phyloP scores from a whole-genome alignment of 2,888 invertebrate species.

The Caenorhabditis sulstoni region DNA sequence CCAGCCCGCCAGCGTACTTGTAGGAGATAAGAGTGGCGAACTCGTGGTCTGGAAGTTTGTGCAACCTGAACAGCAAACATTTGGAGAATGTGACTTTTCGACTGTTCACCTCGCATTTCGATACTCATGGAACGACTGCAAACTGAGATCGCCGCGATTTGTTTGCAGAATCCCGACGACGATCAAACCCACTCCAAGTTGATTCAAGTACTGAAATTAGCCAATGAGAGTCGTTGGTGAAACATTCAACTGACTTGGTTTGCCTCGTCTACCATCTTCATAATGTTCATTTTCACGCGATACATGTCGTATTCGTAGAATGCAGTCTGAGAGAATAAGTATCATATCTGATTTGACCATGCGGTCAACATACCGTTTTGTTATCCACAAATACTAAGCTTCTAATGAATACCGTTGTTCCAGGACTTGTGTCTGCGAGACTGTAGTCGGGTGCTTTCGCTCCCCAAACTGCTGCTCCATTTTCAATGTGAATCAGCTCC shows the following conservation, averaged over 20 bases:
- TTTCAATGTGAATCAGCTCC: conserved; percentile 42
- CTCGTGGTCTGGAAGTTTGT: conserved; percentile 75
- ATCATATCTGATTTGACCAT: background rate
- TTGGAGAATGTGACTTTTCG: background rate
- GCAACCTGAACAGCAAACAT: conserved; percentile 49
- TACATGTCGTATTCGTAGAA: conserved; percentile 74
- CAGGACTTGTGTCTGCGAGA: conserved; percentile 21
- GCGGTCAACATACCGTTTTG: conserved; percentile 46
- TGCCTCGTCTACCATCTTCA: conserved; percentile 75
- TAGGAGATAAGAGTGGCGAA: conserved; percentile 76
- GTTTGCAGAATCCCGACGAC: conserved; percentile 77
- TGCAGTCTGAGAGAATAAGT: conserved; percentile 71
- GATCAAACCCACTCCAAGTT: conserved; percentile 75
- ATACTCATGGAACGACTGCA: conserved; percentile 77
- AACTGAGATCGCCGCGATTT: conserved; percentile 73
- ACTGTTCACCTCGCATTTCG: conserved; percentile 64
- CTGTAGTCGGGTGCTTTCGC: conserved; percentile 77
- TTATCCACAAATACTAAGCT: conserved; percentile 59
- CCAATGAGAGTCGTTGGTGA: background rate
- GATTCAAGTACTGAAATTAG: conserved; percentile 75
- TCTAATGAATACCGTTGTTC: conserved; percentile 55
- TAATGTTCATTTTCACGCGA: conserved; percentile 70
- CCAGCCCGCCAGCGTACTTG: conserved; percentile 78
- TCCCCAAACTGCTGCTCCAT: conserved; percentile 78
- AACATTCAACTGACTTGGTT: conserved; percentile 63